Conservation (phyloP, 2,113 vertebrate species). For the Platysternon megacephalum region DNA sequence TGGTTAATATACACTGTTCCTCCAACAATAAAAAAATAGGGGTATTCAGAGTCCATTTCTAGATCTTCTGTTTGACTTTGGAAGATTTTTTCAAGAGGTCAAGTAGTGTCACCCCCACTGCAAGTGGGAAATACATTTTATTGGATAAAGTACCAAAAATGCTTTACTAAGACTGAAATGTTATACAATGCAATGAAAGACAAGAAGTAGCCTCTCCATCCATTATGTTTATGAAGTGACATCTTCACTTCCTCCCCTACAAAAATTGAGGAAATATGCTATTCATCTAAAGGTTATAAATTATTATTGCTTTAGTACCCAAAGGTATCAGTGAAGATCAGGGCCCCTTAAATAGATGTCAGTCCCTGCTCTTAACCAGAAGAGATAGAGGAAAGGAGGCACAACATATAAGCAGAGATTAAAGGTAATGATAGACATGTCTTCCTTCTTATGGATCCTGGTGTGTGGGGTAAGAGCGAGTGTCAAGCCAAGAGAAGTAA, state of each 20-base stretch:
- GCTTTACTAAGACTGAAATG: neutral
- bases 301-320: neutral
- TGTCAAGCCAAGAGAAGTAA: neutral
- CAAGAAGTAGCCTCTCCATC: neutral
- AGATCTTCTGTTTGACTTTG: neutral
- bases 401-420: neutral
- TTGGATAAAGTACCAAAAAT: neutral
- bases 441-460: neutral
- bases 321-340: neutral
- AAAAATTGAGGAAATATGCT: neutral
- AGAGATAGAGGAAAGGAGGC: neutral
- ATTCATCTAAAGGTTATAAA: neutral
- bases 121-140: neutral
- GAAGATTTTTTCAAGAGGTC: neutral
- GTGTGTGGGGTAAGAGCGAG: neutral
- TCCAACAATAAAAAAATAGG: neutral
- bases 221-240: neutral
- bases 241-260: neutral
- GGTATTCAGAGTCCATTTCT: neutral
- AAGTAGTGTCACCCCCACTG: neutral
- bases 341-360: neutral
- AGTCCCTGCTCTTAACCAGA: neutral
- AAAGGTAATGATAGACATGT: neutral
- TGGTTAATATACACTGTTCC: neutral
- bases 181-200: neutral